Evolutionary conservation across 1,140 invertebrate species (phyloP).

Genomic region (Anastatus disparis): DNA sequence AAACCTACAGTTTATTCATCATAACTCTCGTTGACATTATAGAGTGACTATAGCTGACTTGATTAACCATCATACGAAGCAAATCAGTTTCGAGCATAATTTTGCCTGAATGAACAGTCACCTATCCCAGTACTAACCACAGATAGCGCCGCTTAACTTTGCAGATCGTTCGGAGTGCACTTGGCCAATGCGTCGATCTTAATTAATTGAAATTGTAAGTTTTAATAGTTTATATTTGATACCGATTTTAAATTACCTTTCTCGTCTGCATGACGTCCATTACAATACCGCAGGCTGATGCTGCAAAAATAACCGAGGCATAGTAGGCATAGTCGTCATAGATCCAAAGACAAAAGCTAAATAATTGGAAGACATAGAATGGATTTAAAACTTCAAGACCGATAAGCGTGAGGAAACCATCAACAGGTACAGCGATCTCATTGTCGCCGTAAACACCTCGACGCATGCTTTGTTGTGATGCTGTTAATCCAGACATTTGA

Average conservation of each 20-base stretch:
- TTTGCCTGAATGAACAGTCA: no score
- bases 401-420: slow-evolving; percentile 77
- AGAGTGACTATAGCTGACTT: no score
- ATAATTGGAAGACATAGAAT: slow-evolving; percentile 92
- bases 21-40: no score
- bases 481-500: slow-evolving; percentile 67
- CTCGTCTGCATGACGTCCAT: slow-evolving; percentile 73
- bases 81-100: no score
- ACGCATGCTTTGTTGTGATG: slow-evolving; percentile 71
- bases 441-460: slow-evolving; percentile 81
- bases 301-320: slow-evolving; percentile 75
- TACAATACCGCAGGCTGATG: slow-evolving; percentile 73
- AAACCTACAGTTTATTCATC: no score
- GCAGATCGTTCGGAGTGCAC: no score
- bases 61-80: no score
- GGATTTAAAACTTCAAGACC: slow-evolving; percentile 87
- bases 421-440: slow-evolving; percentile 80
- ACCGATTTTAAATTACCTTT: slow-evolving; percentile 57
- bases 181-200: no score
- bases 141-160: no score
- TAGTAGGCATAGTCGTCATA: slow-evolving; percentile 84
- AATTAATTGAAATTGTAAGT: no score
- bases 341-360: slow-evolving; percentile 83
- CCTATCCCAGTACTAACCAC: no score
- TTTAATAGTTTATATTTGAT: no score